phyloP scores from a whole-genome alignment of 2,113 vertebrate genomes.

The Phalacrocorax brasilianus region DNA sequence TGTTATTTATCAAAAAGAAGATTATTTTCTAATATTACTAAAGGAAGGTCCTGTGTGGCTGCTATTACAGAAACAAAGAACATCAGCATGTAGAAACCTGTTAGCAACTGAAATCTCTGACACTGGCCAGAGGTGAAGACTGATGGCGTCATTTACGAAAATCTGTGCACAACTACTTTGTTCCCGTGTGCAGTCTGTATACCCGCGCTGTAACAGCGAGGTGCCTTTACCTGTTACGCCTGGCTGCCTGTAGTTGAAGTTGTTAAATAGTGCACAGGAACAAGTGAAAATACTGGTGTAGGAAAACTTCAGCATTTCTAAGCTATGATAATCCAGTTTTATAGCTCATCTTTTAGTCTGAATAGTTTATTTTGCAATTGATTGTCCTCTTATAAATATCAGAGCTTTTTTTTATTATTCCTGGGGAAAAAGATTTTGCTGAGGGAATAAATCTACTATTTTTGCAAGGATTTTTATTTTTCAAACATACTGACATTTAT shows the following conservation, averaged over 20 bases:
- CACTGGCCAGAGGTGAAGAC: neutral
- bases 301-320: neutral
- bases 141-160: neutral
- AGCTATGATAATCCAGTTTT: neutral
- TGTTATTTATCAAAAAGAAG: neutral
- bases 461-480: neutral
- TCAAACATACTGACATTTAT: neutral
- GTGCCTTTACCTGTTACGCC: neutral
- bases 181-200: neutral
- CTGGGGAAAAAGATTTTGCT: neutral
- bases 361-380: neutral
- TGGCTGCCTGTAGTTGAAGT: neutral
- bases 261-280: neutral
- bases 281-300: neutral
- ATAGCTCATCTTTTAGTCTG: neutral
- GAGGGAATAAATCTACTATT: neutral
- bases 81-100: neutral
- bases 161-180: neutral
- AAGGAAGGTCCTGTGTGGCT: neutral
- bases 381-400: neutral
- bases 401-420: neutral
- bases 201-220: neutral
- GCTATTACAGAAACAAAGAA: neutral
- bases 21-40: neutral
- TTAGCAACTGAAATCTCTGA: neutral